A percentile compares a stretch with the other conserved stretches of the same genome.
Conservation (phyloP, 2,888 invertebrate genomes). For the Tetramorium bicarinatum region DNA sequence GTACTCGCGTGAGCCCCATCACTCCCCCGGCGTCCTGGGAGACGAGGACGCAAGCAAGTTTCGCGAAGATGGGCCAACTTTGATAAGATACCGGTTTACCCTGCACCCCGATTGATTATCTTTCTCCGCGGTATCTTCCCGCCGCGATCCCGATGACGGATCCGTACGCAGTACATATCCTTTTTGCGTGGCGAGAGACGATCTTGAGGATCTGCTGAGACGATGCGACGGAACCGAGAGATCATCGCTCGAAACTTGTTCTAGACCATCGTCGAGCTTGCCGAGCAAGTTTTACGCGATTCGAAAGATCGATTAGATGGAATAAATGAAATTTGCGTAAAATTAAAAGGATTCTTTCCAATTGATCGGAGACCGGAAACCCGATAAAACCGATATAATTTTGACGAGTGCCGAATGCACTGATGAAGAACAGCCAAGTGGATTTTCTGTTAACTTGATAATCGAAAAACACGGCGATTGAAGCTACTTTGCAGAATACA, state of each 20-base stretch:
- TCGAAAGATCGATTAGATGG: too few species aligned
- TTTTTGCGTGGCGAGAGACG: constrained; percentile 56
- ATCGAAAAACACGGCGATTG: not conserved
- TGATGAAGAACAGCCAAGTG: not conserved
- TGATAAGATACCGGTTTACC: constrained; percentile 85
- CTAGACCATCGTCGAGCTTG: not conserved
- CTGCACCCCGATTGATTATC: constrained; percentile 84
- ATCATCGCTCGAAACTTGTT: constrained; percentile 19
- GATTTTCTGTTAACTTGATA: not conserved
- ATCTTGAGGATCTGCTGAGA: not conserved
- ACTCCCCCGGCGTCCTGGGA: not conserved
- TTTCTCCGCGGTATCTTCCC: constrained; percentile 70
- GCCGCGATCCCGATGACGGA: constrained; percentile 50
- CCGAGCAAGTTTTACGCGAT: not conserved
- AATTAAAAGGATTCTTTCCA: not conserved
- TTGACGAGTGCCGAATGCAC: not conserved
- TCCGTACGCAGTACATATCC: constrained; percentile 39
- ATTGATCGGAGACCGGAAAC: not conserved
- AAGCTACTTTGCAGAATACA: not conserved
- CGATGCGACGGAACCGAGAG: not conserved
- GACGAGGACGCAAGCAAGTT: constrained; percentile 64
- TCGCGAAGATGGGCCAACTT: constrained; percentile 82
- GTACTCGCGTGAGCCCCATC: constrained; percentile 17
- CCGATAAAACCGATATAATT: not conserved
- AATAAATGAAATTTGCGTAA: not conserved